Evolutionary conservation across 2,888 invertebrate species (phyloP).

Genomic region (Campoletis raptor): DNA sequence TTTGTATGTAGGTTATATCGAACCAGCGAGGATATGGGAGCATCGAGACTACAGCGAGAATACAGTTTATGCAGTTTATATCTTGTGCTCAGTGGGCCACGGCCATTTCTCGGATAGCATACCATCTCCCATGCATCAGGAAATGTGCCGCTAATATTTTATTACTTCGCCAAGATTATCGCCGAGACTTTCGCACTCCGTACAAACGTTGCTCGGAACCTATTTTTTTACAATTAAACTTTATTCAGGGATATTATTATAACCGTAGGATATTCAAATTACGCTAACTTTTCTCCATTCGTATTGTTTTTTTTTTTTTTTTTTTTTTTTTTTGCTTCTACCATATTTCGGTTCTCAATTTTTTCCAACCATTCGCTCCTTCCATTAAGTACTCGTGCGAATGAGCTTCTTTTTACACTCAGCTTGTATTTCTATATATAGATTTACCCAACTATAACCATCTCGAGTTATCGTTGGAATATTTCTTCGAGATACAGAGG

Average conservation of each 20-base stretch:
- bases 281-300: background rate
- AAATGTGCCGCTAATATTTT: slow-evolving; percentile 76
- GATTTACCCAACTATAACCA: too few relatives aligned
- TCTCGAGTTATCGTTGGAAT: too few relatives aligned
- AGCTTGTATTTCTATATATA: too few relatives aligned
- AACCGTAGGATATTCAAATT: too few relatives aligned
- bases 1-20: background rate
- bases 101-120: slow-evolving; percentile 67
- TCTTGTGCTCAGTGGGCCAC: slow-evolving; percentile 74
- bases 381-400: too few relatives aligned
- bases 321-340: too few relatives aligned
- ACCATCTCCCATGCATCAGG: slow-evolving; percentile 59
- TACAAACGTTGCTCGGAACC: background rate
- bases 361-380: background rate
- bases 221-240: slow-evolving; percentile 1
- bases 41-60: slow-evolving; percentile 9
- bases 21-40: background rate
- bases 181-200: slow-evolving; percentile 11
- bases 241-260: too few relatives aligned
- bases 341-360: background rate
- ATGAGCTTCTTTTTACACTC: too few relatives aligned
- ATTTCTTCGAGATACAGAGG: too few relatives aligned
- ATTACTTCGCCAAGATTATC: slow-evolving; percentile 76
- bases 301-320: too few relatives aligned
- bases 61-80: slow-evolving; percentile 59